phyloP scores from a whole-genome alignment of 2,113 vertebrate genomes.

The Campylomormyrus numenius region DNA sequence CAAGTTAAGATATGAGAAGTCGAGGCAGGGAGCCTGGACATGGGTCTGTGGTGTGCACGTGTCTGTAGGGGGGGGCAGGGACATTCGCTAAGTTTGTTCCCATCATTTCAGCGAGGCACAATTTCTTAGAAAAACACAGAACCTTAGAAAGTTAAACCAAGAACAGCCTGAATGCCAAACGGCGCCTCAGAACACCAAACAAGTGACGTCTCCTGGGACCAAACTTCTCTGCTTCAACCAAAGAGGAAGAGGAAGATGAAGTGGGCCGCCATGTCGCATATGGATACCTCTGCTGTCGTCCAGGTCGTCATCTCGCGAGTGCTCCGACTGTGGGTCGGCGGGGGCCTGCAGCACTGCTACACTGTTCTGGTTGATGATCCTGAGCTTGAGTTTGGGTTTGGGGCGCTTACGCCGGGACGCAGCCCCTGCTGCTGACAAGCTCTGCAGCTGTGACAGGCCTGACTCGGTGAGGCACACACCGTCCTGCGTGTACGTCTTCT shows the following conservation, averaged over 20 bases:
- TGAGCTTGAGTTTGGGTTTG: slow-evolving; percentile 93
- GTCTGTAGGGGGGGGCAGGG: not conserved
- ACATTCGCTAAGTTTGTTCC: not conserved
- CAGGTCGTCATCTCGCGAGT: slow-evolving; percentile 73
- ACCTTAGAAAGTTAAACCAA: not conserved
- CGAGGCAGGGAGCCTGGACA: not conserved
- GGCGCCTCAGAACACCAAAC: not conserved
- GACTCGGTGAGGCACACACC: slow-evolving; percentile 92
- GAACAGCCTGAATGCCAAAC: not conserved
- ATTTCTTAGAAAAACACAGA: not conserved
- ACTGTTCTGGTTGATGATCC: slow-evolving; percentile 97
- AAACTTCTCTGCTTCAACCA: not conserved
- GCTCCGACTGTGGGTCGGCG: slow-evolving; percentile 71
- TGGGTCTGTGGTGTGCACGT: not conserved
- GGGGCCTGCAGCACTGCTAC: slow-evolving; percentile 92
- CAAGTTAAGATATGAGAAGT: not conserved
- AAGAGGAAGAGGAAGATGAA: not conserved
- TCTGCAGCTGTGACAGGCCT: slow-evolving; percentile 88
- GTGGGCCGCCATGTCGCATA: not conserved
- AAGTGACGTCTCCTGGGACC: not conserved
- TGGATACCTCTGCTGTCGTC: slow-evolving; percentile 76
- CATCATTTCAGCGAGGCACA: not conserved
- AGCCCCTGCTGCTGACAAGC: slow-evolving; percentile 65
- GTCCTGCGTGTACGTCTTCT: slow-evolving; percentile 91
- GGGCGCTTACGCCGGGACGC: slow-evolving; percentile 77